Evolutionary conservation across 2,888 invertebrate genomes (phyloP), one percentile per base, ranked within the genome.

Genomic region (Cataglyphis livida): DNA sequence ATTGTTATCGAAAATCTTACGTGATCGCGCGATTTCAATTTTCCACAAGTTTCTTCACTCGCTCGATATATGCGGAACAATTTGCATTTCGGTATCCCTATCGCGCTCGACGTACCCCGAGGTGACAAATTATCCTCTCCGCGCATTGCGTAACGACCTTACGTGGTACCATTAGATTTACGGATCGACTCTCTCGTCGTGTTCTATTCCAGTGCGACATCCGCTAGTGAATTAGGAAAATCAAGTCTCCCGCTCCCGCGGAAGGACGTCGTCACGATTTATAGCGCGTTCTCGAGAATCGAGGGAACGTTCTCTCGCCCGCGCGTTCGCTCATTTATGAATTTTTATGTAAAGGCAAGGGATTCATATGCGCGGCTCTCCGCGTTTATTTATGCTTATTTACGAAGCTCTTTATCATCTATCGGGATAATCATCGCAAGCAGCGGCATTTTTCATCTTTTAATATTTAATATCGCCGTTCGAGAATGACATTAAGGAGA

Each of bases 41-140:
- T 88, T 87, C 87, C 82, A 38, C 84, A 51, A 35, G 79, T 88
- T 86, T 87, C 74, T 86, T 87, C 74, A 70, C 84, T 85, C 68
- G 62, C 51, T 84, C 88, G 76, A 18, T n/a, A 44, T 44, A 18
- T 82, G 81, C 90, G 88, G 88, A 86, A 81, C 86, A 87, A 92
- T 92, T 92, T 92, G 88, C 91, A 92, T 92, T 92, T 91, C 86
- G 89, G 85, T 87, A 82, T 87, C 84, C 62, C 85, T 85, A 86
- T 87, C 87, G 57, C 86, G 78, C 65, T 82, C 84, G 32, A 57
- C 32, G 75, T 84, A 84, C 82, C 90, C 89, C 78, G 81, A 83
- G 91, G 91, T 90, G 85, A 84, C 85, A 84, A 91, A 92, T 92
- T 92, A 91, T 91, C 85, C 87, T 87, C 88, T 87, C 90, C 87